Base-by-base conservation (phyloP, 2,888 invertebrate genomes). In the Spodoptera exigua region DNA sequence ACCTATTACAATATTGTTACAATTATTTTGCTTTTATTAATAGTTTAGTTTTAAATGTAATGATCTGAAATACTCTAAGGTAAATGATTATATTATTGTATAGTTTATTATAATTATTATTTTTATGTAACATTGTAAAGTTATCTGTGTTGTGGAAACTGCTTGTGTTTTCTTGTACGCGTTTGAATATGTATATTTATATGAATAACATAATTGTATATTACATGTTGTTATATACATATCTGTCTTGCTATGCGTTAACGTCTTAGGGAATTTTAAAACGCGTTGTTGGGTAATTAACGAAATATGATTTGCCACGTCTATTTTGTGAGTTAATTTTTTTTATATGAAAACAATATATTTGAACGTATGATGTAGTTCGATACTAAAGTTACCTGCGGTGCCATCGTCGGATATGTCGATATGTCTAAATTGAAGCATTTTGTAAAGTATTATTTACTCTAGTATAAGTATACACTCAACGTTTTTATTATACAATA, bases 361-460 rank as follows among this genome's bases (percentile, higher is more conserved):
- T 49, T 53, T 35, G 58, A 35, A 45, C 14, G n/a, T 43, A 37
- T 17, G 36, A 43, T 48, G 35, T 55, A 41, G 53, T 56, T 66
- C 67, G 58, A 48, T 61, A 61, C 51, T 47, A 58, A 59, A 78
- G 80, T 81, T 81, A 81, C 81, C 84, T 71, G 59, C 66, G 76
- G 85, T 87, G 86, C 87, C 87, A 87, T 85, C 27, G 27, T 27
- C 27, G 7, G 27, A 7, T 78, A 79, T 64, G 55, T 64, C 48
- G 65, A 61, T 27, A 27, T 63, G 66, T 72, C 78, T 40, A 77
- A 74, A 78, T 76, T 74, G 55, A 69, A 70, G 74, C 78, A 71
- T 61, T 73, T 58, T 80, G 74, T 81, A 80, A 83, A 84, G 86
- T 86, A 84, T 86, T 85, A 84, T 82, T 78, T 71, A 75, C 48